Evolutionary conservation across 2,113 vertebrate genomes (phyloP).

Genomic region (Forbesichthys papilliferus): DNA sequence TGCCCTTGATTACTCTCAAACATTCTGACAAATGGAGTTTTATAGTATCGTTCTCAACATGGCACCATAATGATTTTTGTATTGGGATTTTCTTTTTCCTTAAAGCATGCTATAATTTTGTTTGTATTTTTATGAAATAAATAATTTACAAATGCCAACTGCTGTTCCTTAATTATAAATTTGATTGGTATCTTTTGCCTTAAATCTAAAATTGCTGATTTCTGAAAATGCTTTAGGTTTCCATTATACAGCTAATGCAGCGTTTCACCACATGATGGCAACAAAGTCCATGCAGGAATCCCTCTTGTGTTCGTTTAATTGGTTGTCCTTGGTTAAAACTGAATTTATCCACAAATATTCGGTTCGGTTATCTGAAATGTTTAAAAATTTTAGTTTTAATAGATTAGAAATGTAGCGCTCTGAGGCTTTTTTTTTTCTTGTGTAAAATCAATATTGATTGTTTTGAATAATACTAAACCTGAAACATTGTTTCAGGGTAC

Average conservation of each 20-base stretch:
- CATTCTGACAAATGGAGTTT: conserved; percentile 1
- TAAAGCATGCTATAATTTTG: conserved; percentile 30
- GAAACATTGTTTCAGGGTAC: too few relatives aligned
- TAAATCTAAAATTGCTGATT: background rate
- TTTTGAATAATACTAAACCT: too few relatives aligned
- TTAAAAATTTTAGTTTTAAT: too few relatives aligned
- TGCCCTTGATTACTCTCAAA: background rate
- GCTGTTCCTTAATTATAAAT: background rate
- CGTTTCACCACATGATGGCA: too few relatives aligned
- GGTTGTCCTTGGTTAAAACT: too few relatives aligned
- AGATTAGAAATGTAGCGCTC: too few relatives aligned
- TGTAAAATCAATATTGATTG: too few relatives aligned
- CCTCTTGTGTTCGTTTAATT: too few relatives aligned
- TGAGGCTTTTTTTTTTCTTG: too few relatives aligned
- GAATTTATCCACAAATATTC: too few relatives aligned
- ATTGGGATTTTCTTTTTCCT: conserved; percentile 23
- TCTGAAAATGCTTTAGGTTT: background rate
- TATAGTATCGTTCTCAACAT: conserved; percentile 14
- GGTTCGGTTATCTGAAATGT: too few relatives aligned
- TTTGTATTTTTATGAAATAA: conserved; percentile 44
- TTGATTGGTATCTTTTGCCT: background rate
- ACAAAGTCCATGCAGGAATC: too few relatives aligned
- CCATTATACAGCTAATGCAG: background rate
- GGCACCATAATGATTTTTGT: conserved; percentile 26
- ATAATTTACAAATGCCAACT: conserved; percentile 6